Percentiles rank a stretch among this genome's conserved stretches.
These are phyloP conservation scores for Sesamia inferens DNA, from an alignment of 2,888 invertebrate genomes.

Conservation along the genomic window DNA sequence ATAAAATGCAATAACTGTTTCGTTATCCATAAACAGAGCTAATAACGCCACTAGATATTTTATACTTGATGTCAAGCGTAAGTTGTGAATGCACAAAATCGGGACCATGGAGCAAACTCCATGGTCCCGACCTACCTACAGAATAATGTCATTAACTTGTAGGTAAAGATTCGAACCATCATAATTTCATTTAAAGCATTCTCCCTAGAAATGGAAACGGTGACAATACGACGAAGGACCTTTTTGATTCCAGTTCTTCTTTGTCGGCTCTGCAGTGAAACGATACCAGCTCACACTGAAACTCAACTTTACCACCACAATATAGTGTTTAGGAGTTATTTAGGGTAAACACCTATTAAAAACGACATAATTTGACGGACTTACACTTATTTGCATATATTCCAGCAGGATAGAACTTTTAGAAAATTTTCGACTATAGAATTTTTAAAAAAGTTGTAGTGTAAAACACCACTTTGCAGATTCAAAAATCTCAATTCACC, in stretches of 20 bases:
- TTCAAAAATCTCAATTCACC: too few relatives aligned
- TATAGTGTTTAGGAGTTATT: too few relatives aligned
- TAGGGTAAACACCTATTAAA: too few relatives aligned
- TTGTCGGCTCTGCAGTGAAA: neutral
- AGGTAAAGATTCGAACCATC: neutral
- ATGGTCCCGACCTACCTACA: neutral
- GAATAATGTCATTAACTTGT: neutral
- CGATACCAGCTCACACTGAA: neutral
- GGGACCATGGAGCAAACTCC: too few relatives aligned
- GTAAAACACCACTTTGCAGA: too few relatives aligned
- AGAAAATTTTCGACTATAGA: too few relatives aligned
- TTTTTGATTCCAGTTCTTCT: neutral
- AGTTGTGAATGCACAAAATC: constrained; percentile 24
- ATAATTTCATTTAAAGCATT: neutral
- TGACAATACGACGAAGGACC: neutral
- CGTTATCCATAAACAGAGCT: constrained; percentile 18
- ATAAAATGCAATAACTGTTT: constrained; percentile 2
- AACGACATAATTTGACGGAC: too few relatives aligned
- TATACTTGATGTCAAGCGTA: constrained; percentile 21
- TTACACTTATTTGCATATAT: too few relatives aligned
- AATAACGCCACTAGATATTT: constrained; percentile 24
- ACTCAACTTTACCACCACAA: neutral
- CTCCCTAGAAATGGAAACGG: neutral
- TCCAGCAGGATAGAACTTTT: too few relatives aligned
- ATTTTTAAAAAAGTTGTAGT: too few relatives aligned